Base-by-base conservation (phyloP, 2,888 invertebrate species). In the Philaethria dido region DNA sequence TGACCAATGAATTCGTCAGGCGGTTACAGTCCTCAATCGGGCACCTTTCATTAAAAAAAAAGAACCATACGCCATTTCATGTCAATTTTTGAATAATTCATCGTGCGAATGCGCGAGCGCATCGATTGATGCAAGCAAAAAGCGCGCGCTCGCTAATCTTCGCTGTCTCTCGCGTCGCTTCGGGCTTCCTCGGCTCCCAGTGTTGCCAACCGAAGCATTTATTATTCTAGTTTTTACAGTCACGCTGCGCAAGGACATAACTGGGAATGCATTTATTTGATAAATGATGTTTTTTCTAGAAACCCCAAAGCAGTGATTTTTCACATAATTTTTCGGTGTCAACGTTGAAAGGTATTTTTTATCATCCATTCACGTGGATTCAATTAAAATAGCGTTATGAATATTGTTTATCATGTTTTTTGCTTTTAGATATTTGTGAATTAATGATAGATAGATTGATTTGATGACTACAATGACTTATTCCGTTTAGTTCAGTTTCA, bases 51-150 rank as follows among this genome's bases (percentile, higher is more conserved):
- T 89, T 90, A 80, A 82, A 88, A 90, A 91, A 91, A 92, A 92
- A 90, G 89, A 89, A 89, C 90, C 90, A 91, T 92, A 92, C 92
- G 92, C 92, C 91, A 92, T 92, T 92, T 92, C 92, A 92, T 92
- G 92, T 92, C 92, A 92, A 91, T 91, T 92, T 91, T 89, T 92
- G 92, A 92, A 92, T 92, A 89, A 92, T 92, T 92, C 92, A 92
- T 92, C 80, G 89, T 87, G 89, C 90, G 91, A 92, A 90, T 91
- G 92, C 90, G 88, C 88, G 90, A 87, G 91, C 92, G 92, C 92
- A 92, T 90, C 92, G 91, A 92, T 92, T 92, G 92, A 92, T 91
- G 90, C 91, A 90, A 88, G 89, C 89, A 92, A 92, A 92, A 92
- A 92, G 86, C 84, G 82, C 88, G 82, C 87, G 84, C 84, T 88